Evolutionary conservation across 1,140 invertebrate species (phyloP), one percentile per base, ranked within the genome.

Genomic region (Zaprionus ornatus): DNA sequence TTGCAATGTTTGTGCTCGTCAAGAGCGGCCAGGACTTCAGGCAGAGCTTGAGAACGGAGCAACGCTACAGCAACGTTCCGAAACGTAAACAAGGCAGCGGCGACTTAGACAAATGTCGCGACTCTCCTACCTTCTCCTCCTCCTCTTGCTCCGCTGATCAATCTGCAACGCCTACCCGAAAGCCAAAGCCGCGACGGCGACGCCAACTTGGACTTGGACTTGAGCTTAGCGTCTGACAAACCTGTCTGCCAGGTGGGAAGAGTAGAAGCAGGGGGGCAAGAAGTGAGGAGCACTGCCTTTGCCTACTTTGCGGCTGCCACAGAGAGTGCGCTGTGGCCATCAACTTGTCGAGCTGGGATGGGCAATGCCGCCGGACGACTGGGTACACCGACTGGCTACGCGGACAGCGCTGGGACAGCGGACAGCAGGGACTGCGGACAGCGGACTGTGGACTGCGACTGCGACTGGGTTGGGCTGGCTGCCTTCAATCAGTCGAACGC

Each of bases 401-500:
- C 35, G 35, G 35, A 37, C 35, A 37, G 35, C 12, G 13, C 13
- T 37, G 35, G 35, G 35, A 37, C 35, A 37, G 35, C 3, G 35
- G 12, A 37, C 35, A 37, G 35, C 29, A 3, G 35, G 35, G 35
- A 37, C 35, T 13, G 35, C 32, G 32, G 2, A 32, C 32, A 1
- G 12, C 12, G 35, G 35, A 37, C 13, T 15, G 15, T 4, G 45
- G 45, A 23, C 45, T 59, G 48, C 37, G 68, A 52, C 65, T 55
- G 60, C 27, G 61, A 42, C 61, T 74, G 55, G 61, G 57, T 32
- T 63, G 48, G 69, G 74, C 70, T 73, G 69, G 71, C 60, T 86
- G 85, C 80, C 85, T 88, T 88, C 85, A 88, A 88, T 88, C 85
- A 88, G 85, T 88, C 79, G 85, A 88, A 88, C 81, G 85, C 85